A percentile compares a stretch with the other conserved stretches of the same genome.
These are phyloP conservation scores for Epizoanthus fatuus DNA, from an alignment of 92 coral and sea anemone species.

Conservation along the genomic window DNA sequence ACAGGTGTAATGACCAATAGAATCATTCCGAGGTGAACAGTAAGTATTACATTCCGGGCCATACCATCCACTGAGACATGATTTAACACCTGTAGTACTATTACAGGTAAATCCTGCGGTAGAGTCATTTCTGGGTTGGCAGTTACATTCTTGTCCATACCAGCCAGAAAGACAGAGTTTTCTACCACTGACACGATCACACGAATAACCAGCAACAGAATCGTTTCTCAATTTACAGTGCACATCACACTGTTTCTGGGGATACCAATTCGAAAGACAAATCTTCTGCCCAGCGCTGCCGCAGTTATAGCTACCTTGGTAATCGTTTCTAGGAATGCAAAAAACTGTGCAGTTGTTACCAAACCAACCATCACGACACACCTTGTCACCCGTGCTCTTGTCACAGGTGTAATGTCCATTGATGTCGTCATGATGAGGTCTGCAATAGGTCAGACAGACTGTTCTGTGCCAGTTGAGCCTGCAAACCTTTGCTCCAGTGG, in stretches of 20 bases:
- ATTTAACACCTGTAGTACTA: conserved; percentile 69
- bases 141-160: conserved; percentile 88
- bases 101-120: conserved; percentile 72
- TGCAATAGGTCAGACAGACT: conserved; percentile 58
- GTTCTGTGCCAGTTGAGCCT: conserved; percentile 61
- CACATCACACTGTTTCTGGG: conserved; percentile 38
- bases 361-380: conserved; percentile 75
- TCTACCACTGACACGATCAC: conserved; percentile 48
- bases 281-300: conserved; percentile 23
- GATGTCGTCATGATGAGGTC: conserved; percentile 42
- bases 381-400: conserved; percentile 55
- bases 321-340: conserved; percentile 68
- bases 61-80: conserved; percentile 82
- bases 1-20: conserved; percentile 72
- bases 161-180: conserved; percentile 77
- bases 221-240: conserved; percentile 70
- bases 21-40: conserved; percentile 65
- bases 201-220: conserved; percentile 63
- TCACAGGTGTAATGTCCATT: conserved; percentile 73
- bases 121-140: conserved; percentile 78
- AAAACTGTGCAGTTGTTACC: conserved; percentile 72
- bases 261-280: conserved; percentile 66
- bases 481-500: conserved; percentile 72
- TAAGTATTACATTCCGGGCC: conserved; percentile 22
- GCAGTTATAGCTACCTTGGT: conserved; percentile 70